Evolutionary conservation across 2,888 invertebrate genomes (phyloP).

Genomic region (Tipula unca): DNA sequence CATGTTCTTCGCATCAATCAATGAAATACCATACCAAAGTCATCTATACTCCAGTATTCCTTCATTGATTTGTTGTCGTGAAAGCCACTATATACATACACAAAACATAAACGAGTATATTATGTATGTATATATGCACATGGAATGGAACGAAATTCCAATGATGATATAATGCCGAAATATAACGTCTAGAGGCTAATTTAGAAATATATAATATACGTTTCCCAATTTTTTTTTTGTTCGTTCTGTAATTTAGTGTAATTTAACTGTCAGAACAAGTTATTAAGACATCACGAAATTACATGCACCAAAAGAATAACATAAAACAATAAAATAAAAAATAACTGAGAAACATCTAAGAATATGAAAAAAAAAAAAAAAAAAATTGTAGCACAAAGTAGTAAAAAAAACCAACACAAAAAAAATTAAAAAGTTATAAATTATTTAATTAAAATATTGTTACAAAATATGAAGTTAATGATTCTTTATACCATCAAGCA

Average conservation of each 20-base stretch:
- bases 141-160: background rate
- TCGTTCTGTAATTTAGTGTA: slow-evolving; percentile 27
- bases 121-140: too few relatives aligned
- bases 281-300: slow-evolving; percentile 28
- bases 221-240: background rate
- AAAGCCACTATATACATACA: too few relatives aligned
- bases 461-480: slow-evolving; percentile 8
- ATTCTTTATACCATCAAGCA: background rate
- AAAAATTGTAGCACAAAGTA: background rate
- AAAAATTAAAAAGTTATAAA: slow-evolving; percentile 3
- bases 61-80: too few relatives aligned
- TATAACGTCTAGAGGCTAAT: slow-evolving; percentile 16
- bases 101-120: too few relatives aligned
- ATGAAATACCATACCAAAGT: too few relatives aligned
- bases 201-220: background rate
- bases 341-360: background rate
- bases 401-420: background rate
- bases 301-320: slow-evolving; percentile 16
- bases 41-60: too few relatives aligned
- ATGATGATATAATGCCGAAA: slow-evolving; percentile 15
- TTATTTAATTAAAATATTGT: slow-evolving; percentile 14
- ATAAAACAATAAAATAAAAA: background rate
- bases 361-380: background rate
- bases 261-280: slow-evolving; percentile 29
- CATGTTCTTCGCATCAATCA: too few relatives aligned